Evolutionary conservation across 2,888 invertebrate species (phyloP).

Genomic region (Axea sp.): DNA sequence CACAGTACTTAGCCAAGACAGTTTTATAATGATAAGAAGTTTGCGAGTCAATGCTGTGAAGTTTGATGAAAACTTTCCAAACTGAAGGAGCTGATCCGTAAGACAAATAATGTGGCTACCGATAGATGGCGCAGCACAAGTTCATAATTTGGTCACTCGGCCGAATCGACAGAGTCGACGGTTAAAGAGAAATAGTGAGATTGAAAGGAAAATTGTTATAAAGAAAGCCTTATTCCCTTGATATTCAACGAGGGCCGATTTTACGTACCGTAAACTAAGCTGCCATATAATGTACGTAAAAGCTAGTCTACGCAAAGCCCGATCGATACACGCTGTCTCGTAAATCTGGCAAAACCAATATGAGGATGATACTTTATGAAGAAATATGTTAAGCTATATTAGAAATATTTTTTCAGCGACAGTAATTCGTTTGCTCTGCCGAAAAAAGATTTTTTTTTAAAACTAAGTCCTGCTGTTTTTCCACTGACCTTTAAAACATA

Average conservation of each 20-base stretch:
- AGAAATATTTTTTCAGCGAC: slow-evolving; percentile 47
- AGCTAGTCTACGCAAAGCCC: slow-evolving; percentile 44
- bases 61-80: slow-evolving; percentile 48
- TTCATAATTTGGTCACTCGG: slow-evolving; percentile 46
- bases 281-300: slow-evolving; percentile 49
- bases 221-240: slow-evolving; percentile 43
- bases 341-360: slow-evolving; percentile 60
- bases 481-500: no score
- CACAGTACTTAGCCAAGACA: slow-evolving; percentile 33
- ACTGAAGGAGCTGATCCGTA: slow-evolving; percentile 25
- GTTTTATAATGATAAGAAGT: slow-evolving; percentile 56
- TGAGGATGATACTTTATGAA: slow-evolving; percentile 57
- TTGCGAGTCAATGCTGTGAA: slow-evolving; percentile 19
- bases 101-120: slow-evolving; percentile 25
- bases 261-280: slow-evolving; percentile 55
- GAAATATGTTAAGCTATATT: slow-evolving; percentile 56
- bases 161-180: background rate
- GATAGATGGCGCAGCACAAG: slow-evolving; percentile 28
- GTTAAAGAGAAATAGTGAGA: slow-evolving; percentile 16
- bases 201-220: slow-evolving; percentile 43
- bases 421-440: slow-evolving; percentile 17
- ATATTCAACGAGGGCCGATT: slow-evolving; percentile 42
- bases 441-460: slow-evolving; percentile 19
- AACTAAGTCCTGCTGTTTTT: no score
- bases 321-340: slow-evolving; percentile 56